Base-by-base conservation (phyloP, 2,797 vertebrate genomes). In the Heteromormyrus szaboi region DNA sequence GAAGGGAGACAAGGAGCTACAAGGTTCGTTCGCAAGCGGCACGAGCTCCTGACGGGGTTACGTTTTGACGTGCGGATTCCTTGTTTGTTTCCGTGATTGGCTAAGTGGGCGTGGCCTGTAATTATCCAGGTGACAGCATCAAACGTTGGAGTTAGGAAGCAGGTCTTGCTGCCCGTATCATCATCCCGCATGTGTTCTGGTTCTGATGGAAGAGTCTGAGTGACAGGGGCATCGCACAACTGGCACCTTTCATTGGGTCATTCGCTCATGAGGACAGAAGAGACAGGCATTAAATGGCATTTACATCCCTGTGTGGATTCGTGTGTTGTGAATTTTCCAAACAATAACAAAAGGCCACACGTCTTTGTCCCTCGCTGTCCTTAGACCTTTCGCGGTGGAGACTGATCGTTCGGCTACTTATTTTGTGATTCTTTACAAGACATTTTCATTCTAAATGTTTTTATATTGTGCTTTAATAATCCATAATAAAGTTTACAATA, bases 1-100 rank as follows among this genome's bases (percentile, higher is more conserved):
- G 96, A 99, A 98, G 93, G 97, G 97, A 76, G 97, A 97, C 95
- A 97, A 97, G 91, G 97, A 98, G 93, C 95, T 98, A 0, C 94
- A 94, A 29, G 98, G 98, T 98, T 91, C 62, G 91, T 89, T 2
- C 2, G 3, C 68, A 22, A 53, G 22, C 0, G 5, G 11, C 54
- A 22, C 37, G 7, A 46, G 37, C 33, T 65, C 54, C 56, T 6
- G 22, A 2, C 56, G 0, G 3, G 0, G 54, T n/a, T 54, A 11
- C 37, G n/a, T 41, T 87, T 37, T 14, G 56, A 19, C 17, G 41
- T 17, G 14, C 2, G 8, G 12, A 19, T 12, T 22, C n/a, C 37
- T 22, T n/a, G 37, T 22, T 46, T 46, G 86, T 7, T 54, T 50
- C 29, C 2, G 68, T 12, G 37, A 79, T 37, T 22, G 25, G 48